Evolutionary conservation across 1,140 invertebrate genomes (phyloP).

Genomic region (Campodea augens): DNA sequence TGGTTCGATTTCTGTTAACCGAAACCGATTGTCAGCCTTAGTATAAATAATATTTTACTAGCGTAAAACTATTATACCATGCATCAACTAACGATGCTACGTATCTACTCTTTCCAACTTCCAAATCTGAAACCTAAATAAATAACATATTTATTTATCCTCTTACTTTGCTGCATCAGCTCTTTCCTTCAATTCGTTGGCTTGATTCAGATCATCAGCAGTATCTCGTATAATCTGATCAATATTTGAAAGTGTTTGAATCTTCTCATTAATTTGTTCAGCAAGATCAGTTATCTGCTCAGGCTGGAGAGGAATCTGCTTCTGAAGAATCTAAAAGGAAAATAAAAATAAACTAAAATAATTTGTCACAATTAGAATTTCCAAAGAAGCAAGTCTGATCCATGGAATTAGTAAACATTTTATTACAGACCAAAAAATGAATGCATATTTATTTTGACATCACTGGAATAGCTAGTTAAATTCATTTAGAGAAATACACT

Average conservation of each 20-base stretch:
- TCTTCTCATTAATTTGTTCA: slow-evolving; percentile 61
- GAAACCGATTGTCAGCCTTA: no score
- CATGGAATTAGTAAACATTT: not conserved
- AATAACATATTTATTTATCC: no score
- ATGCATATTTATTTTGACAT: no score
- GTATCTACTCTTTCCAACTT: no score
- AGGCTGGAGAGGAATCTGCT: slow-evolving; percentile 49
- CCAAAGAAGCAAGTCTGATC: not conserved
- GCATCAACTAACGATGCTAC: no score
- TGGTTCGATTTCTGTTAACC: no score
- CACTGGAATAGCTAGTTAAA: no score
- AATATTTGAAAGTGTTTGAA: slow-evolving; percentile 69
- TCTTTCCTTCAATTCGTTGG: slow-evolving; percentile 48
- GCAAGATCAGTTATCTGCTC: slow-evolving; percentile 69
- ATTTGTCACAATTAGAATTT: no score
- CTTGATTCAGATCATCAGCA: slow-evolving; percentile 47
- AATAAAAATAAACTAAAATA: slow-evolving; percentile 7
- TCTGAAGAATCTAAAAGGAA: slow-evolving; percentile 29
- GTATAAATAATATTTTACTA: no score
- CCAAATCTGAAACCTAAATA: no score
- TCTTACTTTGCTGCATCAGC: slow-evolving; percentile 56
- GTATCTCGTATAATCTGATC: slow-evolving; percentile 76
- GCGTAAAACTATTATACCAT: no score
- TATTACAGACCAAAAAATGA: not conserved
- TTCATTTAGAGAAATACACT: no score